Conservation (phyloP, 1,140 invertebrate species). For the Teleopsis dalmanni region DNA sequence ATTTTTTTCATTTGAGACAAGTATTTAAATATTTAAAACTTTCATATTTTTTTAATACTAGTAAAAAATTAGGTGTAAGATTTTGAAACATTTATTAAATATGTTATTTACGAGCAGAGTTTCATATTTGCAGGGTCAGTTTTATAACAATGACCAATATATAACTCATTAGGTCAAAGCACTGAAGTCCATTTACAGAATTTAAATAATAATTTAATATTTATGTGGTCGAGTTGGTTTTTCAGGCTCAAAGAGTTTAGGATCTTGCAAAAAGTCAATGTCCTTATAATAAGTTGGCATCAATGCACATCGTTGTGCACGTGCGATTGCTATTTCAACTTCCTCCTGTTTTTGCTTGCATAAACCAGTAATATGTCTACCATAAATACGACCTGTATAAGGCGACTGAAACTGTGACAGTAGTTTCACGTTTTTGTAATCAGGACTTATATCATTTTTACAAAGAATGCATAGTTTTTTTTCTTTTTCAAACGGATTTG, state of each 20-base stretch:
- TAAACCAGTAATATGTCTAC: slow-evolving; percentile 79
- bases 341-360: slow-evolving; percentile 66
- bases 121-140: no score
- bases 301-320: slow-evolving; percentile 63
- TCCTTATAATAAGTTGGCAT: slow-evolving; percentile 75
- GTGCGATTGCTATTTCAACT: slow-evolving; percentile 63
- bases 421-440: slow-evolving; percentile 89
- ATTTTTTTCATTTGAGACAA: no score
- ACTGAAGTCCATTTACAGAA: no score
- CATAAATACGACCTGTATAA: slow-evolving; percentile 85
- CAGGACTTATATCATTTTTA: slow-evolving; percentile 67
- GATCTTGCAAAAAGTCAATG: slow-evolving; percentile 69
- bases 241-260: slow-evolving; percentile 78
- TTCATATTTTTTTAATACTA: no score
- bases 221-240: slow-evolving; percentile 70
- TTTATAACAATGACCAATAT: no score
- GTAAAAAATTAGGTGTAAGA: no score
- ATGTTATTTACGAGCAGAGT: no score
- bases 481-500: slow-evolving; percentile 78
- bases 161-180: no score
- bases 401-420: slow-evolving; percentile 93
- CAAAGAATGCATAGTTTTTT: slow-evolving; percentile 77
- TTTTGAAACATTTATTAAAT: no score
- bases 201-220: slow-evolving; percentile 48
- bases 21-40: no score